Evolutionary conservation across 2,113 vertebrate species (phyloP), one percentile per base, ranked within the genome.

Genomic region (Corythornis vintsioides): DNA sequence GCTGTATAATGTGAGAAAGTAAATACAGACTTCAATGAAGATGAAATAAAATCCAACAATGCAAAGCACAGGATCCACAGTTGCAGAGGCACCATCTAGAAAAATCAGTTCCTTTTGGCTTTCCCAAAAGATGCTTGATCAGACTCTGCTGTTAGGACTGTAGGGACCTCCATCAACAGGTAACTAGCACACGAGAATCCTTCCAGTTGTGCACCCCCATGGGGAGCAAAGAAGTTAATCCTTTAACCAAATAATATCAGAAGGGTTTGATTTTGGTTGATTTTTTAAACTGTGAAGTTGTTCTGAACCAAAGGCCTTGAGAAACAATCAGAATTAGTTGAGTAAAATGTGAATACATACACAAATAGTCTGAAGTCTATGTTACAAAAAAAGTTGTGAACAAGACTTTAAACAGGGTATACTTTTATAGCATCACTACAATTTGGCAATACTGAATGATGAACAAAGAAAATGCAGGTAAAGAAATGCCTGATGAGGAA

Each of bases 1-100:
- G 4, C 24, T 78, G 31, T 2, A 0, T 11, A 50, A 38, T 0
- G 0, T 22, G 15, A 91, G 35, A 63, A 84, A 85, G 38, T 11
- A 72, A 65, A 84, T 6, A 33, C 6, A 33, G 22, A 13, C 38
- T 42, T 59, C 20, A 64, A 26, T 0, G 1, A 73, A 63, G 15
- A 50, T 1, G 1, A 57, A 72, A 31, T 43, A 57, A 65, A 69
- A 45, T 8, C 38, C 33, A 57, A 3, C n/a, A 0, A 48, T 53
- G 83, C 47, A 35, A 83, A 60, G 26, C 43, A 47, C 11, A 35
- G 28, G 5, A 64, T 64, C 25, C 52, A 42, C 24, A 48, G 15
- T 2, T 42, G 24, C 43, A 53, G 22, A 45, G 29, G 65, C 14
- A 61, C 38, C 6, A 53, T 11, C 35, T 26, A 57, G 20, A 61